A percentile compares a stretch with the other conserved stretches of the same genome.
These are phyloP conservation scores for Percina caprodes DNA, from an alignment of 2,113 vertebrate genomes.

Conservation along the genomic window DNA sequence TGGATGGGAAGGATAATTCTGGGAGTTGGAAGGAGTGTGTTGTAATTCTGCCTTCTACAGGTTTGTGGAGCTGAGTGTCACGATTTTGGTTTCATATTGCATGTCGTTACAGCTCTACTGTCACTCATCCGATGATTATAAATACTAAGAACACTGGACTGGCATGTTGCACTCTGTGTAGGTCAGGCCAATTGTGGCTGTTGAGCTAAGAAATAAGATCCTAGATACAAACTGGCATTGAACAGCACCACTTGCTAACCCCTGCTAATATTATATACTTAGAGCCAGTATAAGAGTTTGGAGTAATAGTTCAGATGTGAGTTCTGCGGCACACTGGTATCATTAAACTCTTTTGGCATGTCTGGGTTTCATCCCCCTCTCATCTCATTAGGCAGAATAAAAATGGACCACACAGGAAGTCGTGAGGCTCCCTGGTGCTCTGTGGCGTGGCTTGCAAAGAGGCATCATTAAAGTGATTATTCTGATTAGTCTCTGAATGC, in stretches of 20 bases:
- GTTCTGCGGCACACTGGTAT: neutral
- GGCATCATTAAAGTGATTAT: constrained; percentile 67
- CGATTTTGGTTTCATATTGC: too few species aligned
- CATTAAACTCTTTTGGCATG: constrained; percentile 5
- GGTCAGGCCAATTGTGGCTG: neutral
- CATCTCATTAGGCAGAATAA: constrained; percentile 44
- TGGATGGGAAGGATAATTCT: too few species aligned
- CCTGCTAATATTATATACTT: neutral
- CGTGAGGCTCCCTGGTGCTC: constrained; percentile 29
- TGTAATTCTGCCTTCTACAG: too few species aligned
- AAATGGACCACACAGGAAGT: constrained; percentile 49
- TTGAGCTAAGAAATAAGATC: neutral
- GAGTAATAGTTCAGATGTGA: neutral
- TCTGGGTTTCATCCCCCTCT: constrained; percentile 34
- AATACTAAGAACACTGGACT: neutral
- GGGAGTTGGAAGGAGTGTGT: too few species aligned
- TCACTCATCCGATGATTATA: neutral
- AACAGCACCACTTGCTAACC: neutral
- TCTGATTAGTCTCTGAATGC: constrained; percentile 68
- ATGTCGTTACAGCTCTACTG: too few species aligned
- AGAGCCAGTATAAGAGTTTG: neutral
- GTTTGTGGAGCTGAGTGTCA: too few species aligned
- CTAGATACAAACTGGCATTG: neutral
- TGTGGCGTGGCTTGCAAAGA: constrained; percentile 37
- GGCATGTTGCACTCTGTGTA: neutral